These are phyloP conservation scores for Toxonevra muliebris DNA, from an alignment of 2,888 invertebrate species.

Conservation along the genomic window DNA sequence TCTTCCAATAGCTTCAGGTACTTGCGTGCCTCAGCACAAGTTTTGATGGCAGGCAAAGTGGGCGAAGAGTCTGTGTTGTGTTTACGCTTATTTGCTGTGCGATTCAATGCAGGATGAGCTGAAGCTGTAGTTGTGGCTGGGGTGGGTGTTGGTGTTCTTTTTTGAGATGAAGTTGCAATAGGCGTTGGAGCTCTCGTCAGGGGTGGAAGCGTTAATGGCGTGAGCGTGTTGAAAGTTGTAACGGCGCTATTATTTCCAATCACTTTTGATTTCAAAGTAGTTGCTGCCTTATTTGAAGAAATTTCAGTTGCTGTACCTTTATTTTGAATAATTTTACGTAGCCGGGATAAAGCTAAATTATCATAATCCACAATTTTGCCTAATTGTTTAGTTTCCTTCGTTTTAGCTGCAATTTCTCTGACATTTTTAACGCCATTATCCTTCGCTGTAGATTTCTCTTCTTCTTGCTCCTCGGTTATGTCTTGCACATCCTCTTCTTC, in stretches of 20 bases:
- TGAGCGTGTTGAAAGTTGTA: not conserved
- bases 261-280: not conserved
- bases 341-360: slow-evolving; percentile 34
- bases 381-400: no score
- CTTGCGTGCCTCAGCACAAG: slow-evolving; percentile 55
- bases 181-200: slow-evolving; percentile 39
- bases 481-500: slow-evolving; percentile 36
- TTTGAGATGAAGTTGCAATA: not conserved
- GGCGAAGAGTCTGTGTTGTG: not conserved
- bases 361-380: slow-evolving; percentile 31
- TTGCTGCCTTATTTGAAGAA: not conserved
- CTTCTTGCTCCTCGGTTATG: not conserved
- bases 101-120: slow-evolving; percentile 16
- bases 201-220: slow-evolving; percentile 34
- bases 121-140: slow-evolving; percentile 6
- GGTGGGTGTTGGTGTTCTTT: slow-evolving; percentile 10
- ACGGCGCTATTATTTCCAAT: not conserved
- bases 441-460: not conserved
- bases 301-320: slow-evolving; percentile 17
- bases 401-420: not conserved
- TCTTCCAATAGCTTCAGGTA: slow-evolving; percentile 59
- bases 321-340: slow-evolving; percentile 30
- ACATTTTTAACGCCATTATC: not conserved
- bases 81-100: slow-evolving; percentile 33
- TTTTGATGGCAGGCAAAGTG: slow-evolving; percentile 39